Evolutionary conservation across 2,888 invertebrate genomes (phyloP).

Genomic region (Tipula vernalis): DNA sequence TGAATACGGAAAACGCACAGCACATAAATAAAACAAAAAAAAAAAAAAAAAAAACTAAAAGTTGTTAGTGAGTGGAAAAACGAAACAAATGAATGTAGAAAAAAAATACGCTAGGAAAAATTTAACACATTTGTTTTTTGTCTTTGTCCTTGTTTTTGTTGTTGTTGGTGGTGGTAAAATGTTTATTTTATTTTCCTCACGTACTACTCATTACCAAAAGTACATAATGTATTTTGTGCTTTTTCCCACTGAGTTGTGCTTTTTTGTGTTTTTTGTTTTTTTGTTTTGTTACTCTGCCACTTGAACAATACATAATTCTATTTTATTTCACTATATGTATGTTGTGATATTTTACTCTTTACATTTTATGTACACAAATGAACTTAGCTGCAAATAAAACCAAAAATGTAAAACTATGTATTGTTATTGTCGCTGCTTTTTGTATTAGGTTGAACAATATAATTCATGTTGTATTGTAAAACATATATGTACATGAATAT

Average conservation of each 20-base stretch:
- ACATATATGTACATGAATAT: neutral
- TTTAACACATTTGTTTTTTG: neutral
- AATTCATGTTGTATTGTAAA: neutral
- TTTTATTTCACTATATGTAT: neutral
- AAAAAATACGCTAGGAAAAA: neutral
- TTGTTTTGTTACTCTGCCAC: neutral
- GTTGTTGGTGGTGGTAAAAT: neutral
- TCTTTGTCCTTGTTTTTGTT: neutral
- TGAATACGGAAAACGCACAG: neutral
- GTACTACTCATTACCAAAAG: neutral
- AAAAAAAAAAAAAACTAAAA: neutral
- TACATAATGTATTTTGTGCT: neutral
- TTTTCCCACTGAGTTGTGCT: neutral
- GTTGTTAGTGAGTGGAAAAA: neutral
- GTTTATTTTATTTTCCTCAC: neutral
- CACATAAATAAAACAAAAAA: neutral
- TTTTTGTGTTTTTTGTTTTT: neutral
- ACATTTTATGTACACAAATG: neutral
- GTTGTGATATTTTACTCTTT: neutral
- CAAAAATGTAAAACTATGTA: neutral
- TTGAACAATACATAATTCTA: neutral
- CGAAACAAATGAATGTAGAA: neutral
- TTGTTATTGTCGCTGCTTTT: neutral
- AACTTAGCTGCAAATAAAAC: neutral
- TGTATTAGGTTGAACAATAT: neutral